These are phyloP conservation scores for Heliconius erato DNA, from an alignment of 2,888 invertebrate genomes.

Conservation along the genomic window DNA sequence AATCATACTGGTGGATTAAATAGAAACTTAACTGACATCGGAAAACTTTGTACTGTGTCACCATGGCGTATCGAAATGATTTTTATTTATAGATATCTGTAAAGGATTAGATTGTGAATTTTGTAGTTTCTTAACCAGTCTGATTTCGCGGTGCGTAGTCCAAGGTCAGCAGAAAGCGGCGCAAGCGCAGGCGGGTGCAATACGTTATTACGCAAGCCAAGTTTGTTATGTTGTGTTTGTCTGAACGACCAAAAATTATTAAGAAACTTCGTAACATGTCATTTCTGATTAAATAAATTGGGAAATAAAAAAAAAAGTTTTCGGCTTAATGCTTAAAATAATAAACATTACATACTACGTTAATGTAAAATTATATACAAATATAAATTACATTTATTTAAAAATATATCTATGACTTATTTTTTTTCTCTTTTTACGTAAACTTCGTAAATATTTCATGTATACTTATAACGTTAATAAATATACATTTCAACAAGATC, in stretches of 20 bases:
- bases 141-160: slow-evolving; percentile 22
- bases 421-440: too few relatives aligned
- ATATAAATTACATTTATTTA: too few relatives aligned
- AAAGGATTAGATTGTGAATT: slow-evolving; percentile 21
- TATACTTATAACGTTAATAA: too few relatives aligned
- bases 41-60: not conserved
- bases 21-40: not conserved
- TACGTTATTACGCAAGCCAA: slow-evolving; percentile 43
- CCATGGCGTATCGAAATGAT: not conserved
- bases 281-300: slow-evolving; percentile 16
- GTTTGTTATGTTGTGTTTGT: slow-evolving; percentile 38
- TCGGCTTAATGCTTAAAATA: too few relatives aligned
- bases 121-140: slow-evolving; percentile 27
- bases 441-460: too few relatives aligned
- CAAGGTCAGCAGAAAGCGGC: slow-evolving; percentile 39
- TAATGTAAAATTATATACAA: too few relatives aligned
- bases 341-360: too few relatives aligned
- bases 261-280: slow-evolving; percentile 26
- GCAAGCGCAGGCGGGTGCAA: slow-evolving; percentile 39
- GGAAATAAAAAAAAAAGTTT: too few relatives aligned
- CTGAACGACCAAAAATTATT: slow-evolving; percentile 43
- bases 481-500: too few relatives aligned
- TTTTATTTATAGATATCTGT: not conserved
- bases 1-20: not conserved
- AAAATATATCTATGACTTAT: too few relatives aligned